Evolutionary conservation across 2,888 invertebrate genomes (phyloP).

Genomic region (Tetragonisca angustula): DNA sequence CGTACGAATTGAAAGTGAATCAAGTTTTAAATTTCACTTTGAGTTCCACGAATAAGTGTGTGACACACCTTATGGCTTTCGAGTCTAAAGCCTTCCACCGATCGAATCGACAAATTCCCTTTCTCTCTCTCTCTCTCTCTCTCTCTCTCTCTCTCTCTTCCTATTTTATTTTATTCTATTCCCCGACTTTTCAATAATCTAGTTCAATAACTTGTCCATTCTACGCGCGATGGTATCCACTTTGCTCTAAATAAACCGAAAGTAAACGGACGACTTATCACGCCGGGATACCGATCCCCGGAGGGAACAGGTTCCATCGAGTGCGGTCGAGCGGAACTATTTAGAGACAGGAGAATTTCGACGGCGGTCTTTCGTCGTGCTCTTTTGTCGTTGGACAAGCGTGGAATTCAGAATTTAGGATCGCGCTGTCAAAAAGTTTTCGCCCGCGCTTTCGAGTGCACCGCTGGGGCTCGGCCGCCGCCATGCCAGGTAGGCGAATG

Average conservation of each 20-base stretch:
- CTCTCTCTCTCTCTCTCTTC: too few species aligned
- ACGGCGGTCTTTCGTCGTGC: slow-evolving; percentile 20
- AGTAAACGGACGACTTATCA: neutral
- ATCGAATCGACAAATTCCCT: neutral
- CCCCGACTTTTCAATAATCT: neutral
- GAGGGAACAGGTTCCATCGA: neutral
- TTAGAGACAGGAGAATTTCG: neutral
- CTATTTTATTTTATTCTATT: too few species aligned
- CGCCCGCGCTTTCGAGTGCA: slow-evolving; percentile 32
- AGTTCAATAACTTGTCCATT: neutral
- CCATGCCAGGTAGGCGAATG: slow-evolving; percentile 20
- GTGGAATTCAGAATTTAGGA: slow-evolving; percentile 46
- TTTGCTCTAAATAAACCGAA: neutral
- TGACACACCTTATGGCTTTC: neutral
- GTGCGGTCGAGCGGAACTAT: neutral
- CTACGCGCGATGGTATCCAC: neutral
- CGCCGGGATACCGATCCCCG: neutral
- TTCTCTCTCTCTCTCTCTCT: neutral
- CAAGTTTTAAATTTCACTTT: neutral
- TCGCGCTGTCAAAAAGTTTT: slow-evolving; percentile 57
- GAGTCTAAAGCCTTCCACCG: neutral
- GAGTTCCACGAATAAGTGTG: neutral
- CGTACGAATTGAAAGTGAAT: neutral
- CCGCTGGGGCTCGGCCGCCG: slow-evolving; percentile 40
- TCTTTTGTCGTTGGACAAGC: neutral